Conservation (phyloP, 2,113 vertebrate genomes). For the Phrynosoma blainvillii region DNA sequence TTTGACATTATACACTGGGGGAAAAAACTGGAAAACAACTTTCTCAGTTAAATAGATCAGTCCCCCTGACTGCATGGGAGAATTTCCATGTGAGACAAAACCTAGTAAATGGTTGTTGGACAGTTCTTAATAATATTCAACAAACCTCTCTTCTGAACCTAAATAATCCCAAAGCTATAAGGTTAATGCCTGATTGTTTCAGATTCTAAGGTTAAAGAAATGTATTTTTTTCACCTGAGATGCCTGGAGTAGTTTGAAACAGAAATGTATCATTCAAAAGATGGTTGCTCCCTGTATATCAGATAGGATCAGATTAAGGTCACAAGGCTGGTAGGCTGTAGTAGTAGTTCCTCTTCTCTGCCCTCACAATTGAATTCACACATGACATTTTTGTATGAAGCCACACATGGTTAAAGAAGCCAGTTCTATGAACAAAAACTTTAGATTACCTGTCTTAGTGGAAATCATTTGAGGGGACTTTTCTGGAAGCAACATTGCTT, state of each 20-base stretch:
- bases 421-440: background rate
- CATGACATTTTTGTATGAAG: background rate
- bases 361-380: background rate
- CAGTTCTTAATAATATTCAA: background rate
- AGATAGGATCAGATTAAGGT: background rate
- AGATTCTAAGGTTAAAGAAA: background rate
- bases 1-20: background rate
- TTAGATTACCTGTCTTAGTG: background rate
- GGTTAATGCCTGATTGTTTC: background rate
- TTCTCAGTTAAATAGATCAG: background rate
- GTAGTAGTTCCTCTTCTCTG: background rate
- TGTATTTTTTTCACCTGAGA: background rate
- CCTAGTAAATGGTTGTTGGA: background rate
- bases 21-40: background rate
- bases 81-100: background rate
- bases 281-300: background rate
- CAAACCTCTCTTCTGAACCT: background rate
- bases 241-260: background rate
- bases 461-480: background rate
- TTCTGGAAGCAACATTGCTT: background rate
- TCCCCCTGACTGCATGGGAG: constrained; percentile 4
- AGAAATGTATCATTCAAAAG: background rate
- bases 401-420: background rate
- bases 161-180: background rate
- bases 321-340: background rate